Conservation (phyloP, 2,888 invertebrate species). For the Corythucha ciliata region DNA sequence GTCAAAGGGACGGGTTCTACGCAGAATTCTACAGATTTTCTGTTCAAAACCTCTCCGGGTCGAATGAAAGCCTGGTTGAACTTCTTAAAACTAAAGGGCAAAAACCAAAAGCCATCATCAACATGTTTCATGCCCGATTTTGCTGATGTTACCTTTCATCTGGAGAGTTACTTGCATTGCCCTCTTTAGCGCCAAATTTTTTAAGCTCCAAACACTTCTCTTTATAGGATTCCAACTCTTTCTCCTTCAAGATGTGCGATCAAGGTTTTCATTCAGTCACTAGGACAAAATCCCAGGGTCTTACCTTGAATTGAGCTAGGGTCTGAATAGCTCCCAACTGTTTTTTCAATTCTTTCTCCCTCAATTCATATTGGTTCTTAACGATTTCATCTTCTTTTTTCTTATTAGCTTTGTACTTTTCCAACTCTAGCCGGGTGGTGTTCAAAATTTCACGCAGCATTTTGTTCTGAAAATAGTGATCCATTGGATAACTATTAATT, state of each 20-base stretch:
- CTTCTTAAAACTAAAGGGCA: no score
- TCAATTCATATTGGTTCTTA: conserved; percentile 10
- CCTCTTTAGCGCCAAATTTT: no score
- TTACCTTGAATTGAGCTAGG: conserved; percentile 1
- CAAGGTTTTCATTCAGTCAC: no score
- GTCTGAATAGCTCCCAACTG: conserved; percentile 18
- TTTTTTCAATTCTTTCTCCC: conserved; percentile 12
- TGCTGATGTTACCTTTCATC: no score
- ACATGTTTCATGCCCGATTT: no score
- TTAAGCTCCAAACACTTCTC: conserved; percentile 17
- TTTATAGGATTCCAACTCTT: conserved; percentile 20
- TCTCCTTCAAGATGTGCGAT: conserved; percentile 19
- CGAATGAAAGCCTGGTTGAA: background rate
- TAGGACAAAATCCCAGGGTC: no score
- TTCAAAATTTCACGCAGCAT: conserved; percentile 21
- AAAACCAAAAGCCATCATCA: no score
- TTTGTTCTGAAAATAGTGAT: conserved; percentile 19
- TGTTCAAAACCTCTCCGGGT: no score
- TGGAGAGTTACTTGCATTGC: no score
- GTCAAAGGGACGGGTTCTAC: no score
- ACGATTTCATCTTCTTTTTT: conserved; percentile 3
- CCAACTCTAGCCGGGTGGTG: conserved; percentile 15
- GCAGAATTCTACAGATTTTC: no score
- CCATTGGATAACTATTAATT: no score
- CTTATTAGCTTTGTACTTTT: conserved; percentile 22